Evolutionary conservation across 2,113 vertebrate species (phyloP).

Genomic region (Entelurus aequoreus): DNA sequence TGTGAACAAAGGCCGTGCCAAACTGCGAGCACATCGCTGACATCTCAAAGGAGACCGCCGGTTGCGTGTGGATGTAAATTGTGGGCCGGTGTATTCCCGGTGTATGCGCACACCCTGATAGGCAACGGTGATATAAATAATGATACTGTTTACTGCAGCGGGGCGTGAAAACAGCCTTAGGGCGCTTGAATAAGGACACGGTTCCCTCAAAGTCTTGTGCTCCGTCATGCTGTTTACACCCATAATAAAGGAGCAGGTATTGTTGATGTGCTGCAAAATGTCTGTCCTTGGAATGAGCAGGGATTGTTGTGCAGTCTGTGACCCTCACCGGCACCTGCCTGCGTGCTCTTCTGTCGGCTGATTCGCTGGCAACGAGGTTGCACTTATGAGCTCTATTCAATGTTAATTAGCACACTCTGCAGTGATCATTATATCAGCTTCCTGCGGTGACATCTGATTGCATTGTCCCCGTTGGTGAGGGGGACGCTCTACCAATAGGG

Average conservation of each 20-base stretch:
- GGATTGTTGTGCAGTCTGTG: slow-evolving; percentile 26
- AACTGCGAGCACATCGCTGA: slow-evolving; percentile 65
- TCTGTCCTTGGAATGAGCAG: slow-evolving; percentile 14
- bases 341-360: slow-evolving; percentile 45
- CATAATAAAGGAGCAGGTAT: slow-evolving; percentile 47
- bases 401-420: slow-evolving; percentile 78
- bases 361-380: slow-evolving; percentile 46
- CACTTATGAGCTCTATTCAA: slow-evolving; percentile 55
- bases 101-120: slow-evolving; percentile 45
- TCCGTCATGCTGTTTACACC: slow-evolving; percentile 56
- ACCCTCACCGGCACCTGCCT: slow-evolving; percentile 42
- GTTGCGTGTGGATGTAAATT: slow-evolving; percentile 48
- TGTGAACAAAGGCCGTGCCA: slow-evolving; percentile 67
- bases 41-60: slow-evolving; percentile 63
- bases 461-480: slow-evolving; percentile 59
- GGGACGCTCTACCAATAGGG: slow-evolving; percentile 44
- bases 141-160: slow-evolving; percentile 63
- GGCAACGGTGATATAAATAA: slow-evolving; percentile 65
- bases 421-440: slow-evolving; percentile 84
- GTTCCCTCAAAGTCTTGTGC: slow-evolving; percentile 54
- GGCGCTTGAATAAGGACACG: slow-evolving; percentile 60
- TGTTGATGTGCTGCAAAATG: slow-evolving; percentile 32
- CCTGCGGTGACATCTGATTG: slow-evolving; percentile 74
- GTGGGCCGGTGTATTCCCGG: slow-evolving; percentile 43
- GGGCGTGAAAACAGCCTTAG: slow-evolving; percentile 63